Evolutionary conservation across 2,113 vertebrate genomes (phyloP), one percentile per base, ranked within the genome.

Genomic region (Cochlearius cochlearius): DNA sequence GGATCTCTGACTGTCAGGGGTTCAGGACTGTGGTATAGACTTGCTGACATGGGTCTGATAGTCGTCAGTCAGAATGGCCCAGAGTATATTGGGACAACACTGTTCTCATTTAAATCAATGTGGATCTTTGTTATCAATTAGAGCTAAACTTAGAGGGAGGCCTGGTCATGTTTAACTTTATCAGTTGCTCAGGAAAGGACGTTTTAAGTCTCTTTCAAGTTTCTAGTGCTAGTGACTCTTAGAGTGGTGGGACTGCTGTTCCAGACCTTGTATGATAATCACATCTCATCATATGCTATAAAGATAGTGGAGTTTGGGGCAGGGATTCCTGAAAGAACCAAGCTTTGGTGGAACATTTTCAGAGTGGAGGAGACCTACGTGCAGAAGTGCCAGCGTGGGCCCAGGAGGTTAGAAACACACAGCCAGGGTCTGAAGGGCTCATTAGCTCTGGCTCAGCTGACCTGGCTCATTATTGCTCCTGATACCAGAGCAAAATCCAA

Each of bases 361-460:
- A 7, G 19, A 5, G 17, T 4, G 56, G 12, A 63, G 50, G 21
- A 69, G 3, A 60, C 9, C 36, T 36, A 15, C 0, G 5, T 32
- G 36, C 84, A 91, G 59, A 9, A 73, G 81, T 15, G 21, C 60
- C 71, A 73, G 49, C 4, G 0, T 1, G 4, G 62, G 34, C n/a
- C 18, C 63, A 36, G 73, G 36, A 67, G 56, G 38, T 32, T 47
- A 38, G 60, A n/a, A 32, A n/a, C 4, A 50, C 63, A 12, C 41
- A 41, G 69, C 15, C 56, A 53, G 47, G 34, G 34, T 3, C 17
- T 55, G 90, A 59, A 75, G 56, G 60, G 47, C 69, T 95, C 52
- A 0, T 91, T 78, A 90, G 39, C 43, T 76, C 62, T 60, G 88
- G 29, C 43, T 82, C 5, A 2, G 10, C 47, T 77, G 41, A 58